These are phyloP conservation scores for Pseudobourletiella spinata DNA, from an alignment of 1,140 invertebrate genomes.

Conservation along the genomic window DNA sequence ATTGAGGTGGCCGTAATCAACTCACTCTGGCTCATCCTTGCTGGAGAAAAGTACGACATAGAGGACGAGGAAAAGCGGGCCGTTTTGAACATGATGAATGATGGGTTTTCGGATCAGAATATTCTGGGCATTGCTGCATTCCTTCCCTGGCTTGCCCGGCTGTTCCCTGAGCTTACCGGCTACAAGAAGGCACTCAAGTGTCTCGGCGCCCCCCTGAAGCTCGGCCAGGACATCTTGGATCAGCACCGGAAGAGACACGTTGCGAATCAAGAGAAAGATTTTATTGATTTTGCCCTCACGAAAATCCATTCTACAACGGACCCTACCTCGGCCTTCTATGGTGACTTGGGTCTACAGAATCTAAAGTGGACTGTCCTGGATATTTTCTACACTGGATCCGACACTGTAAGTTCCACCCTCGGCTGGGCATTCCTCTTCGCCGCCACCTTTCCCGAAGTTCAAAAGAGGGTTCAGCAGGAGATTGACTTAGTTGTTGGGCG, in stretches of 20 bases:
- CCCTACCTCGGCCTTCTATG: slow-evolving; percentile 24
- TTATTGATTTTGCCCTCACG: slow-evolving; percentile 31
- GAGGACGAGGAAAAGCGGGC: slow-evolving; percentile 23
- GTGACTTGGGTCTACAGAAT: slow-evolving; percentile 30
- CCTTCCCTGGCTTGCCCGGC: slow-evolving; percentile 25
- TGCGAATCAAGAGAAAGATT: slow-evolving; percentile 19
- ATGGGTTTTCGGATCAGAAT: slow-evolving; percentile 32
- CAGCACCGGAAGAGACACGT: slow-evolving; percentile 22
- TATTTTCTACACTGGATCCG: slow-evolving; percentile 52
- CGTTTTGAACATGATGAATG: slow-evolving; percentile 15
- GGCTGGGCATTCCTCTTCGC: slow-evolving; percentile 69
- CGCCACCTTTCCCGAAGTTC: slow-evolving; percentile 62
- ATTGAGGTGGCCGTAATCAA: slow-evolving; percentile 54
- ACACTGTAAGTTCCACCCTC: slow-evolving; percentile 64
- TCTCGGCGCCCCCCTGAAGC: slow-evolving; percentile 23
- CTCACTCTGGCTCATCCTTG: slow-evolving; percentile 75
- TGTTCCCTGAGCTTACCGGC: slow-evolving; percentile 21
- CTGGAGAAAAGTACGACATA: slow-evolving; percentile 45
- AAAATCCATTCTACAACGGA: slow-evolving; percentile 34
- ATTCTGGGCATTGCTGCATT: slow-evolving; percentile 27
- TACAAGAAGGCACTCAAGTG: slow-evolving; percentile 23
- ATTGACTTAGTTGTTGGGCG: slow-evolving; percentile 64
- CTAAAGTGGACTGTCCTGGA: slow-evolving; percentile 31
- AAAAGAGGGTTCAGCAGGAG: slow-evolving; percentile 67
- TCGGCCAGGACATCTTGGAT: slow-evolving; percentile 25